phyloP scores from a whole-genome alignment of 2,888 invertebrate species.

The Calliopum simillimum region DNA sequence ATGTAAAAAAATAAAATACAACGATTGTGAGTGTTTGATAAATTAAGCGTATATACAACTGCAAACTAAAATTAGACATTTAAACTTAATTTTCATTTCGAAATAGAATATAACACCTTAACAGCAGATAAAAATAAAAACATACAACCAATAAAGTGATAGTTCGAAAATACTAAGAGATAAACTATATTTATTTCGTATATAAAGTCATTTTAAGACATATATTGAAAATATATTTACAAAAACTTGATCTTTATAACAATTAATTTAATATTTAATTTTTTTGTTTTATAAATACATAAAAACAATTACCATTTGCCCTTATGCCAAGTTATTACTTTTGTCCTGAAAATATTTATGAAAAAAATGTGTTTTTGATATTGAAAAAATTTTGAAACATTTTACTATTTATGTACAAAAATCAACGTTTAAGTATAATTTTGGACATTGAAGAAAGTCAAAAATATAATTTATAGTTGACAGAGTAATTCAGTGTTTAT shows the following conservation, averaged over 20 bases:
- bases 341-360: constrained; percentile 79
- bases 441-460: too few species aligned
- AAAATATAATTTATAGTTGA: too few species aligned
- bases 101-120: neutral
- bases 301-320: constrained; percentile 80
- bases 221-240: constrained; percentile 3
- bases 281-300: constrained; percentile 11
- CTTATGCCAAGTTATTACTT: constrained; percentile 86
- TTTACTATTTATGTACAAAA: neutral
- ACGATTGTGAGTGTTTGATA: too few species aligned
- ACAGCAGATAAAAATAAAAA: neutral
- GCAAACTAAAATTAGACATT: too few species aligned
- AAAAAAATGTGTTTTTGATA: constrained; percentile 41
- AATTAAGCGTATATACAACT: too few species aligned
- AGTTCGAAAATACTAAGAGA: neutral
- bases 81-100: too few species aligned
- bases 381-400: neutral
- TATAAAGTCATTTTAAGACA: neutral
- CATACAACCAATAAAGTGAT: neutral
- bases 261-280: neutral
- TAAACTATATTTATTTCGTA: neutral
- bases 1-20: too few species aligned
- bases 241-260: neutral
- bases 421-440: too few species aligned
- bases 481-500: too few species aligned